A percentile compares a stretch with the other conserved stretches of the same genome.
These are phyloP conservation scores for Cydia fagiglandana DNA, from an alignment of 1,140 invertebrate genomes.

Conservation along the genomic window DNA sequence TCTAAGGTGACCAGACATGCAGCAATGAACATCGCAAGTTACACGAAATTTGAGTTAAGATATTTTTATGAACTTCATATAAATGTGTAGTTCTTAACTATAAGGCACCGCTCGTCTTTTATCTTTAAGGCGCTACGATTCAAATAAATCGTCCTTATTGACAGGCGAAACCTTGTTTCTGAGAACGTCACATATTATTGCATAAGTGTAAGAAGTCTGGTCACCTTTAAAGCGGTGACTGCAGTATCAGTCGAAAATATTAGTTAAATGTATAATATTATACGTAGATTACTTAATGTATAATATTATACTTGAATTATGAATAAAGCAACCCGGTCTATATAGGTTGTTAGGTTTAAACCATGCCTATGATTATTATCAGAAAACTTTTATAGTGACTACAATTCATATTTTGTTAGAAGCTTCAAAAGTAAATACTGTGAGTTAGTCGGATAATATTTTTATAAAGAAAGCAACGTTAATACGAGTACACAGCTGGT, in stretches of 20 bases:
- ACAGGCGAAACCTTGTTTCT: not conserved
- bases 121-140: not conserved
- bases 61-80: not conserved
- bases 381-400: conserved; percentile 1
- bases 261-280: conserved; percentile 44
- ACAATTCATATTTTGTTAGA: not conserved
- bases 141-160: conserved; percentile 3
- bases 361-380: conserved; percentile 55
- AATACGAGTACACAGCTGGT: not conserved
- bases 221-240: conserved; percentile 72
- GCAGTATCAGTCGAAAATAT: conserved; percentile 54
- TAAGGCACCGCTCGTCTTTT: not conserved
- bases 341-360: conserved; percentile 62
- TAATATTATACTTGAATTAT: conserved; percentile 38
- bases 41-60: not conserved
- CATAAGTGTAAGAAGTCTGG: conserved; percentile 64
- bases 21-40: conserved; percentile 63
- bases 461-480: not conserved
- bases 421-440: not conserved
- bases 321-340: conserved; percentile 67
- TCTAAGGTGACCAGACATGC: conserved; percentile 77
- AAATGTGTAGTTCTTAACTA: conserved; percentile 1
- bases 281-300: too few relatives aligned
- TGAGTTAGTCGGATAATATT: not conserved
- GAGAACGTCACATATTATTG: conserved; percentile 28